phyloP scores from a whole-genome alignment of 2,888 invertebrate species.

The Rhagium mordax region DNA sequence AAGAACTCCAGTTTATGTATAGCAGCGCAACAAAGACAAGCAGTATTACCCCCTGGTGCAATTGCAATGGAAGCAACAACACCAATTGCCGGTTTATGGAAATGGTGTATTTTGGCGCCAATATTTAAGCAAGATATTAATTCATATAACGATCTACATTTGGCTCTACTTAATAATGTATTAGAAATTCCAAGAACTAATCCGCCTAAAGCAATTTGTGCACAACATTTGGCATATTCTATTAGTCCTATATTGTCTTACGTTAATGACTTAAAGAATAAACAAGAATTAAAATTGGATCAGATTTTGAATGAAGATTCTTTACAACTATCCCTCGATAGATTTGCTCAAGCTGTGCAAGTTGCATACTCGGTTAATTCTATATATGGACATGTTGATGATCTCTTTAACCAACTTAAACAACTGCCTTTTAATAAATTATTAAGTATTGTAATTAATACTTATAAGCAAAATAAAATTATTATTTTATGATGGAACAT shows the following conservation, averaged over 20 bases:
- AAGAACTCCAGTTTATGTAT: constrained; percentile 79
- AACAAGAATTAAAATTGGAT: constrained; percentile 49
- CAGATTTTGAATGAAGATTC: constrained; percentile 55
- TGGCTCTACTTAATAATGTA: constrained; percentile 78
- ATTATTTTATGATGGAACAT: constrained; percentile 43
- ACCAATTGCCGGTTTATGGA: constrained; percentile 85
- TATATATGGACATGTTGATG: constrained; percentile 85
- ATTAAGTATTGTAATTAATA: constrained; percentile 77
- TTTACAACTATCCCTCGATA: constrained; percentile 79
- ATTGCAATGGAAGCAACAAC: constrained; percentile 90
- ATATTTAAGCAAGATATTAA: constrained; percentile 70
- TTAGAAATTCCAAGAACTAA: constrained; percentile 72
- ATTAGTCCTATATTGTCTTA: constrained; percentile 57
- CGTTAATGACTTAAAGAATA: constrained; percentile 53
- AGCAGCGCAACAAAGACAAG: constrained; percentile 77
- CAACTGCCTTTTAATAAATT: constrained; percentile 78
- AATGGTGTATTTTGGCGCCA: constrained; percentile 83
- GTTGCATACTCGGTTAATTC: constrained; percentile 85
- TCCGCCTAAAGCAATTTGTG: constrained; percentile 77
- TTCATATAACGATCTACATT: constrained; percentile 78
- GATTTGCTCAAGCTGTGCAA: constrained; percentile 88
- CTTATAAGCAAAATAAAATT: constrained; percentile 69
- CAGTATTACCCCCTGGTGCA: constrained; percentile 82
- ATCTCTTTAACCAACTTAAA: constrained; percentile 75
- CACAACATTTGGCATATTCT: constrained; percentile 73